These are phyloP conservation scores for Pelobates fuscus DNA, from an alignment of 2,113 vertebrate species.

Conservation along the genomic window DNA sequence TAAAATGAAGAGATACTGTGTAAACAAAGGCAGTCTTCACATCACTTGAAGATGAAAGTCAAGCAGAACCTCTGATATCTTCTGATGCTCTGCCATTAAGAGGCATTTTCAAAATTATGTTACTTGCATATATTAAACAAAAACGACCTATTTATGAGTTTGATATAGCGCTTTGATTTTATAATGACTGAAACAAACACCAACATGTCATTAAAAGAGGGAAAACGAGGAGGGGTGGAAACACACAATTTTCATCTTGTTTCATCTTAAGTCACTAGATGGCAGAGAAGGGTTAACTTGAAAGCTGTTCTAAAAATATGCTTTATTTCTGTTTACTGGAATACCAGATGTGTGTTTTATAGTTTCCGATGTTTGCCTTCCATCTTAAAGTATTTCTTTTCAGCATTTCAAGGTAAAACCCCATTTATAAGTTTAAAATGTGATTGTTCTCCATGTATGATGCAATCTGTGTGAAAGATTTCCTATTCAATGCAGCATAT, in stretches of 20 bases:
- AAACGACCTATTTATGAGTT: slow-evolving; percentile 4
- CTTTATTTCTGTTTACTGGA: slow-evolving; percentile 22
- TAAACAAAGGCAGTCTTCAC: slow-evolving; percentile 2
- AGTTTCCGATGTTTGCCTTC: slow-evolving; percentile 9
- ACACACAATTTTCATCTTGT: not conserved
- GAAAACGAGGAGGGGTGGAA: not conserved
- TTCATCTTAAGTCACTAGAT: slow-evolving; percentile 35
- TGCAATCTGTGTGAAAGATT: not conserved
- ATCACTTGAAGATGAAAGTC: slow-evolving; percentile 9
- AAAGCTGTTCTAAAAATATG: not conserved
- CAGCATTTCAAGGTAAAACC: slow-evolving; percentile 32
- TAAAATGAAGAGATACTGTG: slow-evolving; percentile 9
- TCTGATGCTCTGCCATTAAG: not conserved
- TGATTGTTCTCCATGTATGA: slow-evolving; percentile 5
- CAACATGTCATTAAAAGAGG: not conserved
- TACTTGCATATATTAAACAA: slow-evolving; percentile 6
- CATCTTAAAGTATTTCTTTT: slow-evolving; percentile 21
- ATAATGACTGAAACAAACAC: not conserved
- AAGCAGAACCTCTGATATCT: slow-evolving; percentile 1
- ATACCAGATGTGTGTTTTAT: slow-evolving; percentile 19
- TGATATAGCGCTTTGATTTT: slow-evolving; percentile 5
- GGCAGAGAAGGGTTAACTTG: slow-evolving; percentile 46
- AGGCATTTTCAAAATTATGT: slow-evolving; percentile 7
- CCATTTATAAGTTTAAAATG: slow-evolving; percentile 6
- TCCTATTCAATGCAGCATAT: not conserved